phyloP scores from a whole-genome alignment of 23 tunicate species.

The Clavelina lepadiformis region DNA sequence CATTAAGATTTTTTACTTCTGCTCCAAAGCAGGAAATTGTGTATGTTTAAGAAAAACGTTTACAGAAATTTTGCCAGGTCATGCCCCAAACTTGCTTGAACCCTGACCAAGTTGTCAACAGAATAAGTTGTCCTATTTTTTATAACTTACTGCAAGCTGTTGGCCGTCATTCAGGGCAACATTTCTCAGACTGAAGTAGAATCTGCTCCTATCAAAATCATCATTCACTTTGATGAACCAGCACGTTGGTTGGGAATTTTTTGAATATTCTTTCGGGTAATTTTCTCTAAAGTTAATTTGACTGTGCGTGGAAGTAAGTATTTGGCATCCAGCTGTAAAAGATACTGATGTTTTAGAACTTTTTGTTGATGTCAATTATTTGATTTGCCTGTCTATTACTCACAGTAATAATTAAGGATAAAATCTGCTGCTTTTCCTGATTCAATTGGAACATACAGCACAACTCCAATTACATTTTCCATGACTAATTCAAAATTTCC shows the following conservation, averaged over 20 bases:
- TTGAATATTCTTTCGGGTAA: not conserved
- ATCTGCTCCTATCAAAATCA: slow-evolving; percentile 8
- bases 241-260: slow-evolving; percentile 13
- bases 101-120: no score
- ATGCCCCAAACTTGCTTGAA: no score
- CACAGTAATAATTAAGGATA: slow-evolving; percentile 27
- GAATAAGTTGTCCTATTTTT: no score
- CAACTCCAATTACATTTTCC: slow-evolving; percentile 2
- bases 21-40: no score
- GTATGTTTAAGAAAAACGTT: no score
- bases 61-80: no score
- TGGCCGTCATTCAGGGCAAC: slow-evolving; percentile 6
- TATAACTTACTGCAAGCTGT: slow-evolving; percentile 12
- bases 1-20: no score
- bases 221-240: slow-evolving; percentile 31
- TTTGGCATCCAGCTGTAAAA: slow-evolving; percentile 25
- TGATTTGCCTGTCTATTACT: no score
- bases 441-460: slow-evolving; percentile 8
- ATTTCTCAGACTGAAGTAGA: slow-evolving; percentile 32
- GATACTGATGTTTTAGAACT: no score
- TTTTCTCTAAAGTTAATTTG: slow-evolving; percentile 6
- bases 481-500: slow-evolving; percentile 25
- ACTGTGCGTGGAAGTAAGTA: slow-evolving; percentile 12
- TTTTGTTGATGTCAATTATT: no score
- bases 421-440: not conserved